phyloP scores from a whole-genome alignment of 2,797 vertebrate species.

The Sphenodon punctatus region DNA sequence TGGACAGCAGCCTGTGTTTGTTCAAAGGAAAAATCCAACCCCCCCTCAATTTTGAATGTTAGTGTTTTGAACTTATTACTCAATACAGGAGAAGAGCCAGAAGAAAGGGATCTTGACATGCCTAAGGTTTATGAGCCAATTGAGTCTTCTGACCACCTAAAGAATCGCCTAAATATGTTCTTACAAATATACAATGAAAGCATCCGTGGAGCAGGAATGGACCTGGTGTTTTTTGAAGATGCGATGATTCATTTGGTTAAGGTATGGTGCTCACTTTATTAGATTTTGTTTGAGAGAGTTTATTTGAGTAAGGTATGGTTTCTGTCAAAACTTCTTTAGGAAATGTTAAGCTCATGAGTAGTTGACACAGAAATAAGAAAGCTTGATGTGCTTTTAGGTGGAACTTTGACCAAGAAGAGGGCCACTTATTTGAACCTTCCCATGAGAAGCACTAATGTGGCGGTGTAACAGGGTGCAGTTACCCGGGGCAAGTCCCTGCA shows the following conservation, averaged over 20 bases:
- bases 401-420: too few relatives aligned
- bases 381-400: too few relatives aligned
- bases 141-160: slow-evolving; percentile 83
- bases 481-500: too few relatives aligned
- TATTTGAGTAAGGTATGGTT: too few relatives aligned
- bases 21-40: not conserved
- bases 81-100: slow-evolving; percentile 85
- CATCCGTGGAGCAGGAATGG: slow-evolving; percentile 87
- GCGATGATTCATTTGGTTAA: slow-evolving; percentile 94
- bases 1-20: not conserved
- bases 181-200: slow-evolving; percentile 88
- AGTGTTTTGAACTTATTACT: slow-evolving; percentile 6
- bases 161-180: slow-evolving; percentile 86
- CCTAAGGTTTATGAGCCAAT: slow-evolving; percentile 92
- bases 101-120: slow-evolving; percentile 81
- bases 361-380: too few relatives aligned
- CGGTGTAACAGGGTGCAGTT: too few relatives aligned
- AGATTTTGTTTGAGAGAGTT: not conserved
- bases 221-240: slow-evolving; percentile 94
- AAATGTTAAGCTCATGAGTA: too few relatives aligned
- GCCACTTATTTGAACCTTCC: too few relatives aligned
- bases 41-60: slow-evolving; percentile 1
- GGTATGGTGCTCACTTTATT: slow-evolving; percentile 71
- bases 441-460: too few relatives aligned
- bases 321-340: too few relatives aligned